Percentiles rank a stretch among this genome's conserved stretches.
These are phyloP conservation scores for Lophius americanus DNA, from an alignment of 2,797 vertebrate species.

Conservation along the genomic window DNA sequence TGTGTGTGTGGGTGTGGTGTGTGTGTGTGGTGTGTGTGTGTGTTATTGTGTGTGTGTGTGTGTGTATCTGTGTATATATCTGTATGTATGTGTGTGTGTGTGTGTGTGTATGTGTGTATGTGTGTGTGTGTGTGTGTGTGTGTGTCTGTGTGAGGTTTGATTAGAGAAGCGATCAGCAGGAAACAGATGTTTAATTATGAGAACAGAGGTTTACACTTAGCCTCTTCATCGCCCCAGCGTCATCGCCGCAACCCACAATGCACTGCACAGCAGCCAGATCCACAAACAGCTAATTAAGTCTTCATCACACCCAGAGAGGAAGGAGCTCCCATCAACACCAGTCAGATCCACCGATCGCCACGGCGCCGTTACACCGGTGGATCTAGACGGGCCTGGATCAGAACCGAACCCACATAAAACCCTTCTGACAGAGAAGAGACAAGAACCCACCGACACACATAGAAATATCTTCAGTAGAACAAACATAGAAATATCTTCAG, in stretches of 20 bases:
- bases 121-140: slow-evolving; percentile 52
- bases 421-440: too few relatives aligned
- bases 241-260: slow-evolving; percentile 60
- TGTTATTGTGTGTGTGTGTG: background rate
- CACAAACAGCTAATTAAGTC: slow-evolving; percentile 74
- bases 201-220: slow-evolving; percentile 80
- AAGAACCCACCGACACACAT: too few relatives aligned
- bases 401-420: too few relatives aligned
- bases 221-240: slow-evolving; percentile 64
- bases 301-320: slow-evolving; percentile 69
- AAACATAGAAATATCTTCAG: too few relatives aligned
- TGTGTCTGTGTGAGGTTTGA: slow-evolving; percentile 69
- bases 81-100: background rate
- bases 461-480: too few relatives aligned
- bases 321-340: slow-evolving; percentile 51
- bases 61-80: background rate
- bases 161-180: slow-evolving; percentile 65
- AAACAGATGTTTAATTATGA: slow-evolving; percentile 82
- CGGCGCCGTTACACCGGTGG: too few relatives aligned
- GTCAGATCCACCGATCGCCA: slow-evolving; percentile 39
- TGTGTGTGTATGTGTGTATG: background rate
- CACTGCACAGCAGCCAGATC: slow-evolving; percentile 59
- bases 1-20: too few relatives aligned
- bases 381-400: too few relatives aligned
- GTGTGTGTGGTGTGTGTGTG: too few relatives aligned